These are phyloP conservation scores for Rallus limicola DNA, from an alignment of 2,113 vertebrate genomes.

Conservation along the genomic window DNA sequence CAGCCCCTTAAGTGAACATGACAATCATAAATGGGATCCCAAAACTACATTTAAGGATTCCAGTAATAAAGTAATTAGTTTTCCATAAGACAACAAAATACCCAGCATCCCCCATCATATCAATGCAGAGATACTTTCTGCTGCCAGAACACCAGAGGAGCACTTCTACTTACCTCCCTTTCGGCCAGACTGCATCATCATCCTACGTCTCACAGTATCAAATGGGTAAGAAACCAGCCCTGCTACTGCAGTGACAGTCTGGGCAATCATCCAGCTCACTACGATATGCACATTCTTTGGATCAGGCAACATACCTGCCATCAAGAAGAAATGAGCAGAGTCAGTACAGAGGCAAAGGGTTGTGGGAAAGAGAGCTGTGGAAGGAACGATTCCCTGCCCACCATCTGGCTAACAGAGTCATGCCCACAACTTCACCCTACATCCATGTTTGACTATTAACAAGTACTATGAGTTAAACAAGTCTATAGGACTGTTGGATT, in stretches of 20 bases:
- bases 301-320: constrained; percentile 95
- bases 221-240: constrained; percentile 96
- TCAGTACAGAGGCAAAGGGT: not conserved
- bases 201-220: constrained; percentile 97
- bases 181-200: constrained; percentile 99
- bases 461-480: not conserved
- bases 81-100: not conserved
- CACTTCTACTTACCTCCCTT: constrained; percentile 88
- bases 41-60: not conserved
- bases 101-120: not conserved
- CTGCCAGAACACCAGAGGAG: not conserved
- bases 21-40: not conserved
- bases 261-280: constrained; percentile 98
- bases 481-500: not conserved
- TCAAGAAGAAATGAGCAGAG: not conserved
- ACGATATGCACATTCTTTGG: constrained; percentile 98
- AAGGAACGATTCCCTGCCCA: not conserved
- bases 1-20: not conserved
- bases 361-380: not conserved
- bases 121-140: not conserved
- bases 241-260: constrained; percentile 91
- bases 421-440: not conserved
- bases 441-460: not conserved
- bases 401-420: not conserved
- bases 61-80: not conserved